Base-by-base conservation (phyloP, 2,797 vertebrate species). In the Perodicticus potto region DNA sequence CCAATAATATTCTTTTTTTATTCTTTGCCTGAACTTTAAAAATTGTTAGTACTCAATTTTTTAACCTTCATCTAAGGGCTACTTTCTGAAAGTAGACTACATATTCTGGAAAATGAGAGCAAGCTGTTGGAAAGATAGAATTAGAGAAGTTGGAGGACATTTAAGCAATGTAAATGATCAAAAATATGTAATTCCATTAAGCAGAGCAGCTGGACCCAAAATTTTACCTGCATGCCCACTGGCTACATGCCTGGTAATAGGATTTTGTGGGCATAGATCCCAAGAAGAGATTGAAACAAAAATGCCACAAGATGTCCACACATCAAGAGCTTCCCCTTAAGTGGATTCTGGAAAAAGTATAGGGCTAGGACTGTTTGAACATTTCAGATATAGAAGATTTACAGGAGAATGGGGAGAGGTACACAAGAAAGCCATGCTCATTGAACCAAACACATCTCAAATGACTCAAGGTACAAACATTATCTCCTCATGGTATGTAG, bases 41-140 rank as follows among this genome's bases (percentile, higher is more conserved):
- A 83, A 59, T 5, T 89, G 65, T 85, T 87, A 89, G 78, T 77
- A 61, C 20, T 90, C 34, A 59, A 53, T 61, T 89, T 94, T 94
- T 96, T 82, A 93, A 86, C 55, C 11, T 89, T 29, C 49, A 78
- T 89, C 43, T 32, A 73, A 76, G 9, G 53, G 22, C 69, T 61
- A 57, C 25, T 94, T 87, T 93, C 69, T 88, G 70, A 89, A 96
- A 89, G 34, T 27, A 69, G 40, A 45, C 8, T n/a, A 27, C 17
- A 34, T 69, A 73, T n/a, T 74, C 49, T 17, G 93, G 40, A 65
- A 92, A 92, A 95, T 55, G 32, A 85, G 17, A 88, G 9, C 10
- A 86, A 22, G 2, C 20, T 77, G 3, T 25, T 89, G 45, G 20
- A 49, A 94, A 8, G 5, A 6, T n/a, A 92, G 73, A 2, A 65